Evolutionary conservation across 2,113 vertebrate species (phyloP).

Genomic region (Herpetotheres cachinnans): DNA sequence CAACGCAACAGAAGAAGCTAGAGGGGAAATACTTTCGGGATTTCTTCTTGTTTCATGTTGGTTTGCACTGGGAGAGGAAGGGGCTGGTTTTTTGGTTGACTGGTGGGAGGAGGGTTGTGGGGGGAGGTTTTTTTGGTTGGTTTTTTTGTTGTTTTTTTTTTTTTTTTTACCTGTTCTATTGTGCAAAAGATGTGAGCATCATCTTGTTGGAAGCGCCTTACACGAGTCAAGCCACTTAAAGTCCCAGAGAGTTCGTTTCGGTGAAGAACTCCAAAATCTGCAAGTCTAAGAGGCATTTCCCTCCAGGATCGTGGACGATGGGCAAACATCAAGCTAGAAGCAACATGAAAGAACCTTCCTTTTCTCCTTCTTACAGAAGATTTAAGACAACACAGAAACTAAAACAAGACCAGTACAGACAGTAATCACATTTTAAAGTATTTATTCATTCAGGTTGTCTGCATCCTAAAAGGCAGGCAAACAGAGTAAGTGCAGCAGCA

Average conservation of each 20-base stretch:
- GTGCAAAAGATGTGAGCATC: slow-evolving; percentile 96
- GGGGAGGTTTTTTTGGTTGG: too few species aligned
- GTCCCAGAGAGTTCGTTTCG: slow-evolving; percentile 91
- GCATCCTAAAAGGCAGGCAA: neutral
- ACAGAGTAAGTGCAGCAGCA: neutral
- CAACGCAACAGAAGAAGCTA: neutral
- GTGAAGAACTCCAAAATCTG: slow-evolving; percentile 95
- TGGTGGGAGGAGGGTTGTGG: neutral
- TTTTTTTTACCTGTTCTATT: slow-evolving; percentile 85
- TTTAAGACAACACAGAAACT: neutral
- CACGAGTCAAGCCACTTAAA: slow-evolving; percentile 86
- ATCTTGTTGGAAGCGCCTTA: slow-evolving; percentile 94
- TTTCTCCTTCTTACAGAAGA: neutral
- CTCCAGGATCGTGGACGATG: slow-evolving; percentile 93
- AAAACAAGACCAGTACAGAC: neutral
- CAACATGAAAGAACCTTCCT: neutral
- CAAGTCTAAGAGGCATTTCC: slow-evolving; percentile 89
- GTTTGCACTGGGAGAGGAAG: neutral
- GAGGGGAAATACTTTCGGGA: neutral
- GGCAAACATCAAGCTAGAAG: slow-evolving; percentile 88
- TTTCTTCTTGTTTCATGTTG: neutral
- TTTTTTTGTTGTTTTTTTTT: neutral
- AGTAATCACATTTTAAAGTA: neutral
- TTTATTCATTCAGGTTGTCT: neutral
- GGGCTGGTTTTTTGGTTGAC: neutral